Base-by-base conservation (phyloP, 1,140 invertebrate species). In the Polypedilum pembai region DNA sequence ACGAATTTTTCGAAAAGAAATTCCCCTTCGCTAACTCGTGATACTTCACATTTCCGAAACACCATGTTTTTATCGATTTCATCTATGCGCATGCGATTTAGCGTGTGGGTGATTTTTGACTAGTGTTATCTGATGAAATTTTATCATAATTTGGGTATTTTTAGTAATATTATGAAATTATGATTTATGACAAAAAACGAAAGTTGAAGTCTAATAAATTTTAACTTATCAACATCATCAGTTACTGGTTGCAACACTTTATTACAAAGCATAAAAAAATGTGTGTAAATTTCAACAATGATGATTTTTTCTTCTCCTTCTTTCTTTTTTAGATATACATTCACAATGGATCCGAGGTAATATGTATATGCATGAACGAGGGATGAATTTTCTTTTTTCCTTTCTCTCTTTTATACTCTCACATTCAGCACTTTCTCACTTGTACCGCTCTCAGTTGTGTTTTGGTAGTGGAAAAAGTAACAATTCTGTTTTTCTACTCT, bases 341-440 rank as follows among this genome's bases (percentile, higher is more conserved):
- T 69, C 65, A 21, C 65, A 18, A 69, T 69, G 65, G 65, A 69
- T 69, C 65, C 65, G 18, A 69, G 65, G 65, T 69, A 69, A 21
- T 7, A 10, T 7, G 17, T 8, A 21, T 66, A 69, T 3, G 65
- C 8, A 69, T 18, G 65, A 69, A 20, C 8, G 65, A 69, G 65
- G 18, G 65, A 21, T 18, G 17, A 21, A 69, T 20, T 69, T 69
- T 69, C 10, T n/a, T n/a, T n/a, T n/a, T n/a, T n/a, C n/a, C n/a
- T n/a, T n/a, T n/a, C n/a, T n/a, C n/a, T n/a, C n/a, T n/a, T n/a
- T n/a, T n/a, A n/a, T n/a, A n/a, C 65, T 69, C 65, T 69, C 65
- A 18, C 45, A 56, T 56, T 45, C 45, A 5, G 24, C 24, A 33
- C 5, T 33, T 33, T 33, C 24, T 33, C 24, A 33, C 5, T 33